Conservation (phyloP, 2,113 vertebrate genomes). For the Clarias macrocephalus region DNA sequence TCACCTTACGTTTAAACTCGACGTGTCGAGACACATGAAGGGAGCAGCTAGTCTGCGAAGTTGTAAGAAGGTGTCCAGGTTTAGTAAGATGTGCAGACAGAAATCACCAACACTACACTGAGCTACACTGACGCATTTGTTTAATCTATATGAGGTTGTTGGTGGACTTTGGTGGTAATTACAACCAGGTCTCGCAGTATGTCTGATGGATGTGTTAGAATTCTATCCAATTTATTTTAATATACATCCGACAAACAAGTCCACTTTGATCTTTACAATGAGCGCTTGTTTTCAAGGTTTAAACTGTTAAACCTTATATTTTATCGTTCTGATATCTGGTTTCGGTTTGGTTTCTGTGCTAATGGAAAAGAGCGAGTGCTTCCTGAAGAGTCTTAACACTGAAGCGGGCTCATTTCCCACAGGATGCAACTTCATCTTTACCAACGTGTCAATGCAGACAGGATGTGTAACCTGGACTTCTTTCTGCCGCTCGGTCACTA, state of each 20-base stretch:
- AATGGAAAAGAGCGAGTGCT: background rate
- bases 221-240: background rate
- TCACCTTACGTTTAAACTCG: background rate
- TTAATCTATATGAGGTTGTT: no score
- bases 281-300: background rate
- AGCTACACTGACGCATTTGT: no score
- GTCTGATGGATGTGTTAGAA: background rate
- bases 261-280: background rate
- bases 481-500: background rate
- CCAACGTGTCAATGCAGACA: background rate
- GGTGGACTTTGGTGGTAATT: no score
- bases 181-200: no score
- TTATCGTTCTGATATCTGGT: background rate
- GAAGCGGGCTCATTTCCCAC: background rate
- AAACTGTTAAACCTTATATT: background rate
- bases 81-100: no score
- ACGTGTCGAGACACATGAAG: background rate
- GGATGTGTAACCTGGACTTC: background rate
- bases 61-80: background rate
- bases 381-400: background rate
- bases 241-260: background rate
- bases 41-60: background rate
- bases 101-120: no score
- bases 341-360: background rate
- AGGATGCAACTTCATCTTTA: background rate